Conservation (phyloP, 2,113 vertebrate species). For the Meriones unguiculatus region DNA sequence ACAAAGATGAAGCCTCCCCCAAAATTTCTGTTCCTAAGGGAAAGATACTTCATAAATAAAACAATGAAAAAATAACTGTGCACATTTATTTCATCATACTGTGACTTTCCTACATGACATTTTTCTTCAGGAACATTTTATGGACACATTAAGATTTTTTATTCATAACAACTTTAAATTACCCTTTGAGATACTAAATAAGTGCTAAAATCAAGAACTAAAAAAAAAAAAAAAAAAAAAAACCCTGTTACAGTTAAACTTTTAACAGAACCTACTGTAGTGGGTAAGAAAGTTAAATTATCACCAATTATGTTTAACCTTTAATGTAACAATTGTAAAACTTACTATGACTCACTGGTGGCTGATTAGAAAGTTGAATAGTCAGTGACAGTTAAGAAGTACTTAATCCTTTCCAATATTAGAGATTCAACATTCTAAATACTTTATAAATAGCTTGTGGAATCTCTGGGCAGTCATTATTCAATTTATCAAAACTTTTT, state of each 20-base stretch:
- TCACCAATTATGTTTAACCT: conserved; percentile 79
- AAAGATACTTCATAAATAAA: conserved; percentile 62
- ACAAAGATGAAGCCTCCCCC: background rate
- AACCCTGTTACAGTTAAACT: conserved; percentile 53
- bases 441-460: conserved; percentile 60
- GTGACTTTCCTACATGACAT: conserved; percentile 36
- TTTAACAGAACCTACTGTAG: conserved; percentile 62
- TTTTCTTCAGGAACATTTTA: conserved; percentile 66
- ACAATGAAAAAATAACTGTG: conserved; percentile 50
- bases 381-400: conserved; percentile 64
- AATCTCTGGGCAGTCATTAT: conserved; percentile 47
- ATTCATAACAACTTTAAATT: conserved; percentile 67
- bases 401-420: conserved; percentile 68
- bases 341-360: conserved; percentile 75
- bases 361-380: conserved; percentile 67
- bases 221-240: conserved; percentile 59
- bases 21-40: background rate
- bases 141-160: conserved; percentile 64
- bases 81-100: conserved; percentile 63
- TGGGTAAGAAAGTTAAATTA: conserved; percentile 69
- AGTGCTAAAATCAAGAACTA: conserved; percentile 64
- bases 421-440: conserved; percentile 63
- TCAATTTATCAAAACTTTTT: conserved; percentile 57
- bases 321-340: conserved; percentile 77
- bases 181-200: conserved; percentile 68